Evolutionary conservation across 2,797 vertebrate species (phyloP).

Genomic region (Aphelocoma californica): DNA sequence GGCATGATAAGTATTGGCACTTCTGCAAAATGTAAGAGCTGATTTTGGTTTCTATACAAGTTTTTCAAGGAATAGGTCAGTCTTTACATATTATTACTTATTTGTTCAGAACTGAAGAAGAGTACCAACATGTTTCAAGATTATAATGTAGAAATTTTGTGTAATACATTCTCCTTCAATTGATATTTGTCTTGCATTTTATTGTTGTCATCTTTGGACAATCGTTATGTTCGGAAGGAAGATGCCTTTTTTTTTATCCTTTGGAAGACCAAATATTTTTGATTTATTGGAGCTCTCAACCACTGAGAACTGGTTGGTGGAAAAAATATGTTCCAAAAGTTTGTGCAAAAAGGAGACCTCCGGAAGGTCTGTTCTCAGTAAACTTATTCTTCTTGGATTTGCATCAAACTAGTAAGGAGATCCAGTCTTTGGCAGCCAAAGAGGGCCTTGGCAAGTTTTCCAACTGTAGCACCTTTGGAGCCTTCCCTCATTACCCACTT

Average conservation of each 20-base stretch:
- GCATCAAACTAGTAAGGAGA: conserved; percentile 78
- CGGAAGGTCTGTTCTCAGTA: neutral
- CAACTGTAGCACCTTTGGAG: conserved; percentile 83
- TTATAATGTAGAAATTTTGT: neutral
- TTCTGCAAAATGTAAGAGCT: neutral
- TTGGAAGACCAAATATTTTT: neutral
- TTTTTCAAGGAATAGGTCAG: neutral
- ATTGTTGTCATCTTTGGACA: neutral
- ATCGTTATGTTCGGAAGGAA: neutral
- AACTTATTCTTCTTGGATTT: conserved; percentile 50
- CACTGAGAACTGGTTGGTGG: neutral
- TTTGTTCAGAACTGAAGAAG: neutral
- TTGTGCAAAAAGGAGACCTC: conserved; percentile 1
- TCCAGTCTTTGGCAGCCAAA: conserved; percentile 73
- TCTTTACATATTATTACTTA: neutral
- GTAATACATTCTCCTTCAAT: neutral
- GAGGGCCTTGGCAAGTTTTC: conserved; percentile 86
- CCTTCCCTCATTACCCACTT: conserved; percentile 92
- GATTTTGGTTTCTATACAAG: neutral
- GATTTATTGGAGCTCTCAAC: neutral
- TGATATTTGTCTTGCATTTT: neutral
- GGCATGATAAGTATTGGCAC: neutral
- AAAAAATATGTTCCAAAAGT: neutral
- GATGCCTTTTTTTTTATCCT: neutral
- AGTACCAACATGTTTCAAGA: neutral